These are phyloP conservation scores for Micronycteris hirsuta DNA, from an alignment of 2,113 vertebrate species.

Conservation along the genomic window DNA sequence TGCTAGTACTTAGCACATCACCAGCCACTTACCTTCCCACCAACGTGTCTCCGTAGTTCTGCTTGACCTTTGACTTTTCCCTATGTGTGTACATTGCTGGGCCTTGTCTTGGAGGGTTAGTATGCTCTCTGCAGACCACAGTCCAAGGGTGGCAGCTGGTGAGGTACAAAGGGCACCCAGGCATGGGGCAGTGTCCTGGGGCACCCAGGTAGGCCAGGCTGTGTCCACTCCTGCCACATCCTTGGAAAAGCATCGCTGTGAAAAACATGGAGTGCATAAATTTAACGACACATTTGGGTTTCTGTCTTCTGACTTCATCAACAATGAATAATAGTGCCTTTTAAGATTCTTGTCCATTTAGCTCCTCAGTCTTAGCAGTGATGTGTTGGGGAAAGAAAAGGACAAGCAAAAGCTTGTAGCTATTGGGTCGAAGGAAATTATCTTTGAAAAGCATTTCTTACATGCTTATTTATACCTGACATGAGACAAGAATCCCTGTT, in stretches of 20 bases:
- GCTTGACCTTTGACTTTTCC: background rate
- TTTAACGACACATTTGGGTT: background rate
- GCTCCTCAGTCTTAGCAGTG: background rate
- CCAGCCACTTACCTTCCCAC: background rate
- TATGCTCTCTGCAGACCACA: no score
- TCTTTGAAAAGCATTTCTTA: background rate
- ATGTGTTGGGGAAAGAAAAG: background rate
- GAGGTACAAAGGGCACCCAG: fast-evolving
- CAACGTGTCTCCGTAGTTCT: fast-evolving
- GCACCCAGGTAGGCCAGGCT: fast-evolving
- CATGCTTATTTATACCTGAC: background rate
- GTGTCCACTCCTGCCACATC: background rate
- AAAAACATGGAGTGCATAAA: background rate
- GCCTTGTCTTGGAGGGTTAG: background rate
- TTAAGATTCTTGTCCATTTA: background rate
- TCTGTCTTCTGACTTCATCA: background rate
- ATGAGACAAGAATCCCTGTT: background rate
- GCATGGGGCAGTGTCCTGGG: background rate
- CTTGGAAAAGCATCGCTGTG: background rate
- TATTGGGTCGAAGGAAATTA: fast-evolving
- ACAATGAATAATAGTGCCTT: background rate
- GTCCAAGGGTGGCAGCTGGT: background rate
- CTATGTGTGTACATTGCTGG: fast-evolving
- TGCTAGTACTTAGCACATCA: background rate
- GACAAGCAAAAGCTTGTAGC: background rate